Conservation (phyloP, 2,797 vertebrate species). For the Sphaeramia orbicularis region DNA sequence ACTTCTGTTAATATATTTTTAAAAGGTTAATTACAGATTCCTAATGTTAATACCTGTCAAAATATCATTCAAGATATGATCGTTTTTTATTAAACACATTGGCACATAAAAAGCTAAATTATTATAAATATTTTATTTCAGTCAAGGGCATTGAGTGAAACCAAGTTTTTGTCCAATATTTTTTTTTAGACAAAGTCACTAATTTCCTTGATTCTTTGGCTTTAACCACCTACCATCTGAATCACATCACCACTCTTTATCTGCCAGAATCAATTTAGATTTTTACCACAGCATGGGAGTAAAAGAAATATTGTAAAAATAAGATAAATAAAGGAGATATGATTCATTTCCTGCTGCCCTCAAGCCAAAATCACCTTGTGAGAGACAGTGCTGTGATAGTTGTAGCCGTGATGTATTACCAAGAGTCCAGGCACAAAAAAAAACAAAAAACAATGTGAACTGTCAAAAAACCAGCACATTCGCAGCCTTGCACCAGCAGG, state of each 20-base stretch:
- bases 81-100: constrained; percentile 4
- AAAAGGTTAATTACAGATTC: constrained; percentile 2
- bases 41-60: not conserved
- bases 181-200: no score
- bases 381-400: constrained; percentile 19
- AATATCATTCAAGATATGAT: not conserved
- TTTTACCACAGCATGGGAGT: not conserved
- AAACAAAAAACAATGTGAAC: constrained; percentile 24
- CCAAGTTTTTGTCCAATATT: constrained; percentile 39
- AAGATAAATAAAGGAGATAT: not conserved
- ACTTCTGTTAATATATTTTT: no score
- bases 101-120: constrained; percentile 1
- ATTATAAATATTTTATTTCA: constrained; percentile 12
- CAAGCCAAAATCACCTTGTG: constrained; percentile 22
- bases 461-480: constrained; percentile 2
- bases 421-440: not conserved
- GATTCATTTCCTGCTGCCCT: constrained; percentile 8
- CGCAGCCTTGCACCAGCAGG: constrained; percentile 6
- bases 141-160: constrained; percentile 37
- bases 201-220: no score
- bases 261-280: constrained; percentile 20
- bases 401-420: constrained; percentile 20
- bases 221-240: no score
- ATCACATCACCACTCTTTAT: no score
- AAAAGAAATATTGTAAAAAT: constrained; percentile 6